Conservation (phyloP, 2,113 vertebrate species). For the Gobius niger region DNA sequence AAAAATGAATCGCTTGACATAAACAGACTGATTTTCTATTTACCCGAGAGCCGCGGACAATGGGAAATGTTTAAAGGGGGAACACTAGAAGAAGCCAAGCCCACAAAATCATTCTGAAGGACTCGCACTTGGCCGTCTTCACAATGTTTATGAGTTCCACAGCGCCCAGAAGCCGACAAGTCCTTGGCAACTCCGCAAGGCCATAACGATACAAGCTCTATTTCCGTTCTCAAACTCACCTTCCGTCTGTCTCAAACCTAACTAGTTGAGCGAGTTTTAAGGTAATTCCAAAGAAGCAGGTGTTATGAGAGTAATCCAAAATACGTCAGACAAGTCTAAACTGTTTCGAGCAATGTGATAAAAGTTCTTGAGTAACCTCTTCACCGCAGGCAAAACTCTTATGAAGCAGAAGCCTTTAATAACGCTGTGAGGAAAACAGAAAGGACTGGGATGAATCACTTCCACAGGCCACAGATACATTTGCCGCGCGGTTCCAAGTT, state of each 20-base stretch:
- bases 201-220: conserved; percentile 27
- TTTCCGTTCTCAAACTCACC: conserved; percentile 12
- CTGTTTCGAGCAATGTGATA: conserved; percentile 44
- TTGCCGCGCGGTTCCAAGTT: conserved; percentile 1
- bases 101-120: conserved; percentile 19
- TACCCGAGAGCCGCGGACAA: conserved; percentile 10
- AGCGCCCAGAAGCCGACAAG: conserved; percentile 12
- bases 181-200: conserved; percentile 49
- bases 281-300: conserved; percentile 25
- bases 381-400: conserved; percentile 46
- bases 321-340: conserved; percentile 47
- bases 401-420: conserved; percentile 40
- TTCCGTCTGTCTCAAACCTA: conserved; percentile 18
- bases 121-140: conserved; percentile 17
- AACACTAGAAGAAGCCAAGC: neutral
- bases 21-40: conserved; percentile 12
- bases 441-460: conserved; percentile 40
- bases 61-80: conserved; percentile 36
- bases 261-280: conserved; percentile 6
- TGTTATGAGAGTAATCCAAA: conserved; percentile 13
- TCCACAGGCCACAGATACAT: conserved; percentile 18
- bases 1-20: neutral
- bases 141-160: conserved; percentile 45
- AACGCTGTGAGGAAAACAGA: conserved; percentile 48
- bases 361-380: conserved; percentile 56